phyloP scores from a whole-genome alignment of 1,140 invertebrate genomes.

The Stratiolaelaps scimitus region DNA sequence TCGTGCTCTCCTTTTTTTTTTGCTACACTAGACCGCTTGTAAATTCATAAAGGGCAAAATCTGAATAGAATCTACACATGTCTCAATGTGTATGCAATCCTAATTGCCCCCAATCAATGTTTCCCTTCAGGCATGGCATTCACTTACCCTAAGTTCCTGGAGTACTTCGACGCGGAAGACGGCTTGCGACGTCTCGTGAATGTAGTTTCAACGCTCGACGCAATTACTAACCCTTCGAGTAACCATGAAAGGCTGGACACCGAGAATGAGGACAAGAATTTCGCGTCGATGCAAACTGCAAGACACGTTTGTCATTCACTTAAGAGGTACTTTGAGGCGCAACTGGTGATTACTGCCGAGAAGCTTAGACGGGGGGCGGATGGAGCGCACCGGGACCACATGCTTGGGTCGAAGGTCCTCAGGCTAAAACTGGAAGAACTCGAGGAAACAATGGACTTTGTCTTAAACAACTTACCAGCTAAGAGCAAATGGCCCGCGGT shows the following conservation, averaged over 20 bases:
- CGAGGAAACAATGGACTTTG: constrained; percentile 50
- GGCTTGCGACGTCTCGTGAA: constrained; percentile 83
- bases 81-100: too few species aligned
- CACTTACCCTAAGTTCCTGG: constrained; percentile 74
- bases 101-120: too few species aligned
- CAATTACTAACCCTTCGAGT: neutral
- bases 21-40: too few species aligned
- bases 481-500: constrained; percentile 69
- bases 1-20: too few species aligned
- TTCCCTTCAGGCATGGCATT: constrained; percentile 58
- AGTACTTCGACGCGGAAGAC: constrained; percentile 83
- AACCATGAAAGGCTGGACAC: constrained; percentile 33
- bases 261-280: constrained; percentile 77
- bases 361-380: constrained; percentile 52
- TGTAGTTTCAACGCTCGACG: constrained; percentile 49
- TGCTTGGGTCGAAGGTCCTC: constrained; percentile 58
- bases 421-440: constrained; percentile 54
- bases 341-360: constrained; percentile 69
- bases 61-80: too few species aligned
- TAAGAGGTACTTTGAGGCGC: constrained; percentile 80
- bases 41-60: too few species aligned
- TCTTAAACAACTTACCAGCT: constrained; percentile 63
- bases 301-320: constrained; percentile 79
- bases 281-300: constrained; percentile 81
- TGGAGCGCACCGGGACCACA: constrained; percentile 40